Evolutionary conservation across 2,888 invertebrate genomes (phyloP).

Genomic region (Sussaba pulchella): DNA sequence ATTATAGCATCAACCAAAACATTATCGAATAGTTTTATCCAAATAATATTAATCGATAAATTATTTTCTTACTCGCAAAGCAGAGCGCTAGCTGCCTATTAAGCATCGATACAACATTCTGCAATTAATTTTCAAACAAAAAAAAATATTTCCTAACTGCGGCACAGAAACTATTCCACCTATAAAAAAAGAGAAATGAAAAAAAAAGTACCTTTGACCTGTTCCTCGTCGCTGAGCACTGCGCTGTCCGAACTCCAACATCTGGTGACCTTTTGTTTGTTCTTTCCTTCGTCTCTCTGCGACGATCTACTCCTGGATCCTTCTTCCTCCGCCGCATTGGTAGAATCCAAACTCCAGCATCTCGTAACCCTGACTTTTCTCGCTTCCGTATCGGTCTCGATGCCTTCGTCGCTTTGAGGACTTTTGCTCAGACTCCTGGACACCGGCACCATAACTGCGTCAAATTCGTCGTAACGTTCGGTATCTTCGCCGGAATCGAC

Average conservation of each 20-base stretch:
- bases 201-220: constrained; percentile 77
- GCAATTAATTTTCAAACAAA: not conserved
- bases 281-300: constrained; percentile 68
- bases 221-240: constrained; percentile 85
- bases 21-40: no score
- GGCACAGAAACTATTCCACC: not conserved
- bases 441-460: constrained; percentile 72
- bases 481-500: constrained; percentile 72
- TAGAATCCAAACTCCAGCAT: constrained; percentile 85
- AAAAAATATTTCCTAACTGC: not conserved
- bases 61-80: no score
- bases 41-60: no score
- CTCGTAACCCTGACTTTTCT: constrained; percentile 78
- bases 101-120: no score
- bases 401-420: constrained; percentile 81
- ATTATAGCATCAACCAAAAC: no score
- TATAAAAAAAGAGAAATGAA: not conserved
- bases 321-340: constrained; percentile 86
- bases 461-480: constrained; percentile 79
- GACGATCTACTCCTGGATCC: constrained; percentile 52
- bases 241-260: constrained; percentile 86
- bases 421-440: constrained; percentile 77
- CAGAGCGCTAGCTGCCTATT: no score
- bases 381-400: constrained; percentile 78
- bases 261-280: constrained; percentile 81